A percentile compares a stretch with the other conserved stretches of the same genome.
phyloP scores from a whole-genome alignment of 2,888 invertebrate genomes.

The Xylota segnis region DNA sequence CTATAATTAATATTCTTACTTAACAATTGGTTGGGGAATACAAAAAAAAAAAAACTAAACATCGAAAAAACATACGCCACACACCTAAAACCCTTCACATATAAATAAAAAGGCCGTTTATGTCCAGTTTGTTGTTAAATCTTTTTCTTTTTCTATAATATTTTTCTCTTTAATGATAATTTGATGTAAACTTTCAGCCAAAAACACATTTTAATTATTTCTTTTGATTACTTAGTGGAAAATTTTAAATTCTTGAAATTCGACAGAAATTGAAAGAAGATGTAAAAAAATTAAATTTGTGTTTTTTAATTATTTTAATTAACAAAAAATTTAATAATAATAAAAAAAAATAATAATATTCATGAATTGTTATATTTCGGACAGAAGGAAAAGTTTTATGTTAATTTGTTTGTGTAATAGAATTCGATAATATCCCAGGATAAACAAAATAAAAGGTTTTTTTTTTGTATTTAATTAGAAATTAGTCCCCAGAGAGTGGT shows the following conservation, averaged over 20 bases:
- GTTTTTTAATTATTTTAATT: slow-evolving; percentile 26
- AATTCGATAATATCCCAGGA: slow-evolving; percentile 66
- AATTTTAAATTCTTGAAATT: slow-evolving; percentile 29
- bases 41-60: slow-evolving; percentile 21
- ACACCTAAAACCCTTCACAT: background rate
- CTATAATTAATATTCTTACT: slow-evolving; percentile 44
- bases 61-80: too few relatives aligned
- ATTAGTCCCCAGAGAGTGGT: slow-evolving; percentile 58
- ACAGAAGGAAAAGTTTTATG: slow-evolving; percentile 25
- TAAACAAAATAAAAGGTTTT: slow-evolving; percentile 58
- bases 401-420: slow-evolving; percentile 48
- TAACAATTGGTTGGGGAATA: slow-evolving; percentile 44
- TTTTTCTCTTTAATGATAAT: slow-evolving; percentile 52
- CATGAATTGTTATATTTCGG: slow-evolving; percentile 53
- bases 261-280: background rate
- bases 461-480: slow-evolving; percentile 58
- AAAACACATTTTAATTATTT: slow-evolving; percentile 18
- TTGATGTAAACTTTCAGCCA: slow-evolving; percentile 50
- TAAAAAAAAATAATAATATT: slow-evolving; percentile 33
- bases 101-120: slow-evolving; percentile 53
- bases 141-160: slow-evolving; percentile 34
- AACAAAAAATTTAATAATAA: slow-evolving; percentile 35
- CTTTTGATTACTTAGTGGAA: slow-evolving; percentile 6
- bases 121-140: slow-evolving; percentile 55
- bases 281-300: background rate